These are phyloP conservation scores for Notocelia uddmanniana DNA, from an alignment of 2,888 invertebrate genomes.

Conservation along the genomic window DNA sequence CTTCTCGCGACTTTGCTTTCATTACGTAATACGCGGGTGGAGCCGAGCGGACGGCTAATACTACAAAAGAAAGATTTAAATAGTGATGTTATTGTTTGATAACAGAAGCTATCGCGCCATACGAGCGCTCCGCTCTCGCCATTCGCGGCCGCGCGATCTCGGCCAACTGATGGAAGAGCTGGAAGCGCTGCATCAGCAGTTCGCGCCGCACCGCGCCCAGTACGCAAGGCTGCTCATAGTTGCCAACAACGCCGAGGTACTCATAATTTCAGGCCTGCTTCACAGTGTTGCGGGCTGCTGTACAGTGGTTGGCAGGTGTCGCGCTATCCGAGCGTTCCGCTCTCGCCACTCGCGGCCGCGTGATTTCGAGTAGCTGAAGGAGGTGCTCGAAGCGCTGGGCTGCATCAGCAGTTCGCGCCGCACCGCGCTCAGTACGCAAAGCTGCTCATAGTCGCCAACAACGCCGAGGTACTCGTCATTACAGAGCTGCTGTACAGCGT, in stretches of 20 bases:
- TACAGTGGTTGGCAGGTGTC: too few species aligned
- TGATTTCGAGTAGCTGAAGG: conserved; percentile 63
- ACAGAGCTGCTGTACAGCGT: too few species aligned
- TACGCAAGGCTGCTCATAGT: conserved; percentile 61
- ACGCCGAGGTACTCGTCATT: conserved; percentile 52
- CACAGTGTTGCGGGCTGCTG: too few species aligned
- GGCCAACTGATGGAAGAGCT: conserved; percentile 65
- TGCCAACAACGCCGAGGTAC: conserved; percentile 56
- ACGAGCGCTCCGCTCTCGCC: conserved; percentile 56
- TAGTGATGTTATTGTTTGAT: not conserved
- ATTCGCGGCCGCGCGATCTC: conserved; percentile 64
- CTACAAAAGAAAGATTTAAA: too few species aligned
- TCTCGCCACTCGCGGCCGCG: conserved; percentile 61
- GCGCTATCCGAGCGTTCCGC: conserved; percentile 57
- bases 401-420: conserved; percentile 67
- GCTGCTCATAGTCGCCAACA: conserved; percentile 57
- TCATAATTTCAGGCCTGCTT: not conserved
- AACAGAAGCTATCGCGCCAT: conserved; percentile 54
- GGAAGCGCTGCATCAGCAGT: conserved; percentile 63
- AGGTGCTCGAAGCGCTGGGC: conserved; percentile 63
- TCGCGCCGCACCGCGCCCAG: conserved; percentile 60
- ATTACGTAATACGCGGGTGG: too few species aligned
- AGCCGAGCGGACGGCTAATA: too few species aligned
- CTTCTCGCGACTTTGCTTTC: conserved; percentile 54
- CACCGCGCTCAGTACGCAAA: conserved; percentile 58